phyloP scores from a whole-genome alignment of 2,888 invertebrate species.

The Metellina segmentata region DNA sequence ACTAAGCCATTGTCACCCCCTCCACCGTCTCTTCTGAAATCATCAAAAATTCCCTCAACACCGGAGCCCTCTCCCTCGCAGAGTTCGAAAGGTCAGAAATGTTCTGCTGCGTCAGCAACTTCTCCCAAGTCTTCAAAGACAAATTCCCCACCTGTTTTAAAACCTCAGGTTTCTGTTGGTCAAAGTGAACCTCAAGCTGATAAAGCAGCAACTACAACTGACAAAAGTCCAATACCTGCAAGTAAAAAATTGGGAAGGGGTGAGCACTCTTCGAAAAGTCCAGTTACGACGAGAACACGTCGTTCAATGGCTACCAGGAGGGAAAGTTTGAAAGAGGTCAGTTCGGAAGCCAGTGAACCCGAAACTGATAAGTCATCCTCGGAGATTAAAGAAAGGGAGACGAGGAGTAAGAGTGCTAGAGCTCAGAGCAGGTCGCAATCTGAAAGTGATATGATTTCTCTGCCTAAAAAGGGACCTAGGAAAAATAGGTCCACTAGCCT shows the following conservation, averaged over 20 bases:
- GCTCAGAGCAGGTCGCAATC: constrained; percentile 74
- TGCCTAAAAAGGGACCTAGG: constrained; percentile 69
- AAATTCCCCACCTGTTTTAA: constrained; percentile 75
- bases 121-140: constrained; percentile 64
- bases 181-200: constrained; percentile 29
- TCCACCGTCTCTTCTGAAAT: constrained; percentile 66
- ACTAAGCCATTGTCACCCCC: constrained; percentile 62
- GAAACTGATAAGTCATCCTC: constrained; percentile 56
- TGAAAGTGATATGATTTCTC: constrained; percentile 69
- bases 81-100: constrained; percentile 24
- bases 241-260: constrained; percentile 21
- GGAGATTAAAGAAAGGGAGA: constrained; percentile 65
- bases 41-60: constrained; percentile 33
- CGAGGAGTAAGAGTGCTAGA: constrained; percentile 71
- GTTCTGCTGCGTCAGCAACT: neutral
- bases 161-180: constrained; percentile 69
- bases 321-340: constrained; percentile 59
- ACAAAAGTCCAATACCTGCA: constrained; percentile 12
- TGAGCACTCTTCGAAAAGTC: constrained; percentile 12
- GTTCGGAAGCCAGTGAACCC: constrained; percentile 69
- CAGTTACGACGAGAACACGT: constrained; percentile 47
- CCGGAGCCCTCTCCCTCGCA: constrained; percentile 17
- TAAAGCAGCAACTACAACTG: neutral
- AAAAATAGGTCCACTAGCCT: constrained; percentile 68
- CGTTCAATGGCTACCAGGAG: constrained; percentile 61